Percentiles rank a stretch among this genome's conserved stretches.
Evolutionary conservation across 2,113 vertebrate species (phyloP).

Genomic region (Tachysurus vachellii): DNA sequence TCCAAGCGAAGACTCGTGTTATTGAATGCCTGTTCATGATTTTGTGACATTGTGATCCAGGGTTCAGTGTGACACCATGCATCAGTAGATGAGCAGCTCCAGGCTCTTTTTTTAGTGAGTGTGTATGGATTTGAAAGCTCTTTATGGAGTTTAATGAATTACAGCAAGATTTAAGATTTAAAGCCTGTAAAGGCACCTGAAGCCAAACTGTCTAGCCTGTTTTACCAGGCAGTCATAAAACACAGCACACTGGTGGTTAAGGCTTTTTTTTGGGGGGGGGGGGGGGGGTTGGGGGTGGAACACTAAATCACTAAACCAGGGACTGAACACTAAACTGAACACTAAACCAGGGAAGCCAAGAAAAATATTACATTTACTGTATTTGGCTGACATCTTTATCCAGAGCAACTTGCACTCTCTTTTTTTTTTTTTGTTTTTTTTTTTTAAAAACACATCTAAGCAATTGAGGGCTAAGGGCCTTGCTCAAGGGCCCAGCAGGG

Average conservation of each 20-base stretch:
- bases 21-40: slow-evolving; percentile 29
- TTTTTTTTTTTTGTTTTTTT: too few relatives aligned
- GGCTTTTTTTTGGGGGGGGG: background rate
- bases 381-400: too few relatives aligned
- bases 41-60: background rate
- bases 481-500: too few relatives aligned
- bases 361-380: background rate
- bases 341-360: slow-evolving; percentile 32
- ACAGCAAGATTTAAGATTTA: background rate
- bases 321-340: slow-evolving; percentile 48
- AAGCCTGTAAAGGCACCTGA: background rate
- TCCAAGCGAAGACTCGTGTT: slow-evolving; percentile 15
- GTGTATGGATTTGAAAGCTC: background rate
- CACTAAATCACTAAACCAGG: slow-evolving; percentile 40
- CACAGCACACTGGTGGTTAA: background rate
- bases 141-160: slow-evolving; percentile 30
- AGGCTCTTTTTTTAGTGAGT: background rate
- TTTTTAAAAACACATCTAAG: too few relatives aligned
- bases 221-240: slow-evolving; percentile 24
- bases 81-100: background rate
- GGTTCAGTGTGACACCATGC: background rate
- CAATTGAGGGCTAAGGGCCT: too few relatives aligned
- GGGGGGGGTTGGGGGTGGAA: slow-evolving; percentile 15
- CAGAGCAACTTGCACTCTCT: too few relatives aligned
- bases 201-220: slow-evolving; percentile 22